Evolutionary conservation across 2,888 invertebrate species (phyloP).

Genomic region (Alsophila aescularia): DNA sequence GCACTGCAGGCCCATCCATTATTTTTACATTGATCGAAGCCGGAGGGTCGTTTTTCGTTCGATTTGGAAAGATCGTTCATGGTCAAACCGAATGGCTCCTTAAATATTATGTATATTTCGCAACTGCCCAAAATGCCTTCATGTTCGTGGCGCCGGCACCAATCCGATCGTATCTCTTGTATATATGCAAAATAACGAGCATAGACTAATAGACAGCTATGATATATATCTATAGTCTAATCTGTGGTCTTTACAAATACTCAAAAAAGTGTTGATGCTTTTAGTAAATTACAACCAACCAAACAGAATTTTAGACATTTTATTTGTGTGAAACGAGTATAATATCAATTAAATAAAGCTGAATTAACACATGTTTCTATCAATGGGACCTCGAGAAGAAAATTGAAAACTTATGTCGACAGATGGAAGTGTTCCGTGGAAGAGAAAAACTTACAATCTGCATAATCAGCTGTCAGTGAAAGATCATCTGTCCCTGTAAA

Average conservation of each 20-base stretch:
- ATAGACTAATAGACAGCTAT: too few relatives aligned
- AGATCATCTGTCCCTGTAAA: slow-evolving; percentile 85
- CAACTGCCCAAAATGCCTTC: too few relatives aligned
- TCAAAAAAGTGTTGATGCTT: slow-evolving; percentile 85
- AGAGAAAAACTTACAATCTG: slow-evolving; percentile 83
- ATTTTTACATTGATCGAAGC: too few relatives aligned
- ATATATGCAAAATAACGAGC: slow-evolving; percentile 47
- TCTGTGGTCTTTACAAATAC: slow-evolving; percentile 72
- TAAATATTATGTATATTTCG: too few relatives aligned
- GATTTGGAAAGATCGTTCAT: too few relatives aligned
- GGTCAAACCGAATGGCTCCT: too few relatives aligned
- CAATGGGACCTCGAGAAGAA: slow-evolving; percentile 56
- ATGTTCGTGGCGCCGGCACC: too few relatives aligned
- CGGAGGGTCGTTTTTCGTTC: too few relatives aligned
- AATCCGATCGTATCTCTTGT: too few relatives aligned
- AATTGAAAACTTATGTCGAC: slow-evolving; percentile 66
- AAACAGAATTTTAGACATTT: slow-evolving; percentile 80
- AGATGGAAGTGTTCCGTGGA: slow-evolving; percentile 79
- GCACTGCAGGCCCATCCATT: too few relatives aligned
- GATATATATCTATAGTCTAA: too few relatives aligned
- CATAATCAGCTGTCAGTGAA: slow-evolving; percentile 85
- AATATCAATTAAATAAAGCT: slow-evolving; percentile 74
- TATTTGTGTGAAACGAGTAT: slow-evolving; percentile 70
- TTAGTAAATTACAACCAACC: slow-evolving; percentile 83
- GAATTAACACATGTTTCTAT: slow-evolving; percentile 59